phyloP scores from a whole-genome alignment of 2,888 invertebrate genomes.

The Gymnosoma rotundatum region DNA sequence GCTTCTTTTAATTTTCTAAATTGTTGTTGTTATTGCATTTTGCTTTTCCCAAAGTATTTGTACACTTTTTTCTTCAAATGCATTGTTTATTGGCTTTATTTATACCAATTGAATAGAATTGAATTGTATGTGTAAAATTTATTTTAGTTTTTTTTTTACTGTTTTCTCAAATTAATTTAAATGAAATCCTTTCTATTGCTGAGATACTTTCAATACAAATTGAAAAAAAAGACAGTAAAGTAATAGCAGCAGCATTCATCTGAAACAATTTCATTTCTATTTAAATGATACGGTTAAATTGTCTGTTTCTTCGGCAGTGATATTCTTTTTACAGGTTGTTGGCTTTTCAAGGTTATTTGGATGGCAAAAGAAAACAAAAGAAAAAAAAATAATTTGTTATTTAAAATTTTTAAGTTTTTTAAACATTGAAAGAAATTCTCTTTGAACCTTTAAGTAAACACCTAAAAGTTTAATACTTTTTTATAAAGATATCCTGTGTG shows the following conservation, averaged over 20 bases:
- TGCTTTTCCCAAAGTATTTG: conserved; percentile 39
- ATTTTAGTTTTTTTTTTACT: neutral
- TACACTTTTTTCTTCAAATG: conserved; percentile 27
- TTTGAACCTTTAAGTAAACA: no score
- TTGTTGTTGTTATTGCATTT: conserved; percentile 20
- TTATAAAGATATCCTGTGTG: no score
- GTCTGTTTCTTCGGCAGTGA: neutral
- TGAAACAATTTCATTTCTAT: conserved; percentile 32
- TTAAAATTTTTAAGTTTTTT: no score
- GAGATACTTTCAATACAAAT: conserved; percentile 16
- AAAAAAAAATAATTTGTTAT: conserved; percentile 19
- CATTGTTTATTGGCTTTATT: conserved; percentile 66
- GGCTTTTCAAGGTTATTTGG: conserved; percentile 64
- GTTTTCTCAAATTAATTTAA: conserved; percentile 63
- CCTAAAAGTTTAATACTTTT: no score
- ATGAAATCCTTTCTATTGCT: conserved; percentile 53
- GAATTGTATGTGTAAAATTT: conserved; percentile 30
- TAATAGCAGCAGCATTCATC: conserved; percentile 2
- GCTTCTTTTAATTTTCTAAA: conserved; percentile 35
- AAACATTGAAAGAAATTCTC: no score
- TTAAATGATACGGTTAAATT: conserved; percentile 23
- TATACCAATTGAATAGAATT: conserved; percentile 58
- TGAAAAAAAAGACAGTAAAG: neutral
- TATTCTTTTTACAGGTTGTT: conserved; percentile 43
- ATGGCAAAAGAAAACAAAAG: conserved; percentile 16